Base-by-base conservation (phyloP, 2,797 vertebrate genomes). In the Arnoldichthys spilopterus region DNA sequence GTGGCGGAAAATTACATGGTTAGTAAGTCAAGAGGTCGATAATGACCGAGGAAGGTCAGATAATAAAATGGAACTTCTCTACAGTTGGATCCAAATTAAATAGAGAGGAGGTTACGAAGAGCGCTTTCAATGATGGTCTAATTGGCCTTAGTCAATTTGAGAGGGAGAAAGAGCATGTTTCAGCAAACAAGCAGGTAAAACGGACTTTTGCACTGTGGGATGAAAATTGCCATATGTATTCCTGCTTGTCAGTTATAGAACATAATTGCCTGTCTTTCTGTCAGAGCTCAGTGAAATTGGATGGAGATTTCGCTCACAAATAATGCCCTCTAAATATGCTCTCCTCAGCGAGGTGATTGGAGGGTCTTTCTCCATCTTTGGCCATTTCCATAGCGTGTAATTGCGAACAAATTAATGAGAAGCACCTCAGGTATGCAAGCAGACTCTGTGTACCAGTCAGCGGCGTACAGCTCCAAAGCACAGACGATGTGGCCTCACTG, bases 191-290 rank as follows among this genome's bases (percentile, higher is more conserved):
- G 59, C 74, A 80, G 68, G 30, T 62, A 76, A 76, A 78, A 58
- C n/a, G 15, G 67, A 58, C 72, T 77, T 77, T 53, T 77, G 64
- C 58, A 75, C 66, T 62, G 79, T 77, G 73, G 62, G 71, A 69
- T n/a, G 61, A 62, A 81, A 83, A 86, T 79, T 77, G 71, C 81
- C 66, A 71, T 85, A 82, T 83, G 83, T 77, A 74, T 85, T 81
- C 59, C 73, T 76, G 45, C 77, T 83, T 85, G 85, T 83, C 83
- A 85, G 81, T 80, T 82, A 72, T 73, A 70, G 72, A 56, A 67
- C 51, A 30, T 81, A 86, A 84, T 85, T 86, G 78, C 79, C 80
- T 81, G 81, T 86, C 81, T 86, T 83, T 76, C 76, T 68, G 67
- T 67, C 83, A 83, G 69, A 76, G 73, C 85, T 68, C 61, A 43